These are phyloP conservation scores for Pheucticus melanocephalus DNA, from an alignment of 2,113 vertebrate species.

Conservation along the genomic window DNA sequence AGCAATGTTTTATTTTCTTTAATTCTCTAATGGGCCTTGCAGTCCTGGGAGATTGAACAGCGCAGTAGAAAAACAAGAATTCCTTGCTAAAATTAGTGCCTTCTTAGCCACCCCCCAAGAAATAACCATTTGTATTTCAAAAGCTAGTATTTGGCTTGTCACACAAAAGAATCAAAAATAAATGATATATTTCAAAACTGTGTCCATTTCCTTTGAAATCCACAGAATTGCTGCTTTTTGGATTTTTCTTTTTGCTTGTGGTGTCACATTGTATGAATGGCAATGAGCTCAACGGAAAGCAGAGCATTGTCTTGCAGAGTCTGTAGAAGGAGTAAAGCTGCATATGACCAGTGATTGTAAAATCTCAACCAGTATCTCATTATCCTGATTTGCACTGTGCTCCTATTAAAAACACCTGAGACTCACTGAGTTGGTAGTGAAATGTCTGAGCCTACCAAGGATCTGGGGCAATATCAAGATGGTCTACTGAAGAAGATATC, in stretches of 20 bases:
- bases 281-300: neutral
- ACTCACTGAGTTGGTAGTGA: neutral
- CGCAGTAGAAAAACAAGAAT: neutral
- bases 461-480: neutral
- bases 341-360: neutral
- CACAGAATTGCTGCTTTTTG: neutral
- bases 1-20: slow-evolving; percentile 10
- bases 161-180: neutral
- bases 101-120: neutral
- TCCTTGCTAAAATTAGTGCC: neutral
- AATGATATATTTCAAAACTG: neutral
- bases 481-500: neutral
- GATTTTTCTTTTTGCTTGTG: neutral
- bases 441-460: slow-evolving; percentile 11
- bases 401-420: neutral
- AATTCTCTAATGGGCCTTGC: neutral
- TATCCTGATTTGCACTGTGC: neutral
- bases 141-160: neutral
- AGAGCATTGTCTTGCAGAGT: neutral
- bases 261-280: neutral
- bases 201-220: neutral
- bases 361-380: neutral
- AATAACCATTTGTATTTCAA: neutral
- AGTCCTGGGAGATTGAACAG: neutral
- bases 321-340: neutral